Evolutionary conservation across 2,797 vertebrate species (phyloP).

Genomic region (Amblyraja radiata): DNA sequence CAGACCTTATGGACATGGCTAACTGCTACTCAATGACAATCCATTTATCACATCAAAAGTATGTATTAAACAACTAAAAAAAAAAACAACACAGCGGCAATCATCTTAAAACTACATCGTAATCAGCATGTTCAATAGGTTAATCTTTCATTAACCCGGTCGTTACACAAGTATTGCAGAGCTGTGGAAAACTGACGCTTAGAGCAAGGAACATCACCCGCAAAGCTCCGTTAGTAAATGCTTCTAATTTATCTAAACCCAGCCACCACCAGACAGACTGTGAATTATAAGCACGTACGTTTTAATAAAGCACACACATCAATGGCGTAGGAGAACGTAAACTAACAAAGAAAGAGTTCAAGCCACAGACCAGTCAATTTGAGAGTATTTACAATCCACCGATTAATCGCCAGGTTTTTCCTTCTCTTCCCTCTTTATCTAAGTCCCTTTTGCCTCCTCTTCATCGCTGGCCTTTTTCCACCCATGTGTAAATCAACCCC

Average conservation of each 20-base stretch:
- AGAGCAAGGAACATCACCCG: neutral
- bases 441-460: too few relatives aligned
- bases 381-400: neutral
- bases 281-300: neutral
- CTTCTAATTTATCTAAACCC: neutral
- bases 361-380: neutral
- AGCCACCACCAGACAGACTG: neutral
- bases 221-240: neutral
- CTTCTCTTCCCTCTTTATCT: too few relatives aligned
- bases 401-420: too few relatives aligned
- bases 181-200: conserved; percentile 11
- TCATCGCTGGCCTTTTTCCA: too few relatives aligned
- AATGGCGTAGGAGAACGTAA: neutral
- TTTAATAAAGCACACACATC: neutral
- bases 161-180: neutral
- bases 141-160: neutral
- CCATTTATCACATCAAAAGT: neutral
- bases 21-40: too few relatives aligned
- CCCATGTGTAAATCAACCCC: too few relatives aligned
- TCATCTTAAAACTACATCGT: neutral
- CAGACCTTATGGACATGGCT: neutral
- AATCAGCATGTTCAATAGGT: neutral
- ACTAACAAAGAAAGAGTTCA: neutral
- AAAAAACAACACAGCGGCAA: neutral
- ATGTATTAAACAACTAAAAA: neutral